Evolutionary conservation across 2,113 vertebrate genomes (phyloP), one percentile per base, ranked within the genome.

Genomic region (Microtus ochrogaster): DNA sequence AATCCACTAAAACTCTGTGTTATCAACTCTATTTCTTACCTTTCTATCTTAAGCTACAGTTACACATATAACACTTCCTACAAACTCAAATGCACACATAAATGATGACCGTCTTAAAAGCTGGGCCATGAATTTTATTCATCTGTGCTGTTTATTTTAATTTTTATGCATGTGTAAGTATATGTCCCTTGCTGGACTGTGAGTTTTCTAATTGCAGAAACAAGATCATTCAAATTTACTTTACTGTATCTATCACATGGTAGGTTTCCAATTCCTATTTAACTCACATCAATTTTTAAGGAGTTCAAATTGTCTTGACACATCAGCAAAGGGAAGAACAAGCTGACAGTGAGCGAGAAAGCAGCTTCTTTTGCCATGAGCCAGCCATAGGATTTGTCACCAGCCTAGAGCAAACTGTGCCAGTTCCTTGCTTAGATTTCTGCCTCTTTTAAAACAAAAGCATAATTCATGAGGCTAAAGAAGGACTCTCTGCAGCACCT

Each of bases 381-480:
- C 44, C 79, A 96, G 89, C 89, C 92, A 96, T 89, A 88, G 83
- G 92, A 97, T 94, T 91, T 97, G 95, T 96, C 87, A 95, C 84
- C 78, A 81, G 58, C 94, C 87, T 81, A 93, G 87, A 98, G 90
- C 28, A 97, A 91, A 91, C 89, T 96, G 93, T 93, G 96, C 92
- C 91, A 94, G 84, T 94, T 96, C 78, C 28, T 87, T 96, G 91
- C 95, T 97, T 94, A 97, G 94, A 95, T 93, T 94, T 95, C 28
- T 97, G 90, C 65, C 58, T 87, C 96, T 91, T 96, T 97, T 96
- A 92, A 97, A 97, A 97, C 96, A 98, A 95, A 98, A 72, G 79
- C 95, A 97, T 95, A 94, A 97, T 97, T 91, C 81, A 94, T 95
- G 89, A 96, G 52, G 94, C 96, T 97, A 97, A 98, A 98, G 96